Conservation (phyloP, 2,888 invertebrate genomes). For the Tetanocera ferruginea region DNA sequence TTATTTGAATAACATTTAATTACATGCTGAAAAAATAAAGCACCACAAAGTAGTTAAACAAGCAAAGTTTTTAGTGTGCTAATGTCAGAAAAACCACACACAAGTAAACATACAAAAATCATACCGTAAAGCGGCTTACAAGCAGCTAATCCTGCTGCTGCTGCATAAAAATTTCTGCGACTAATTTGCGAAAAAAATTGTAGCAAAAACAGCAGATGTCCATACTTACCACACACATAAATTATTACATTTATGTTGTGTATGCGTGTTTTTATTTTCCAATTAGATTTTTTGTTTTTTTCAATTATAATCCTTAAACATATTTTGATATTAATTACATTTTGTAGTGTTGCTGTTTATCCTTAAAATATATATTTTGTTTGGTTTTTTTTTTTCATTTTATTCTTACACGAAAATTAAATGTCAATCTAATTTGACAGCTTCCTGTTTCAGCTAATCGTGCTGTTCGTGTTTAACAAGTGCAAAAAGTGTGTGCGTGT, state of each 20-base stretch:
- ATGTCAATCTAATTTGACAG: conserved; percentile 39
- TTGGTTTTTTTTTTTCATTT: too few relatives aligned
- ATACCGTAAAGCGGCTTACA: conserved; percentile 21
- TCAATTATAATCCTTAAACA: neutral
- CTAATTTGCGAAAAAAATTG: neutral
- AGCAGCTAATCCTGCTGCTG: conserved; percentile 5
- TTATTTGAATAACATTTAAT: too few relatives aligned
- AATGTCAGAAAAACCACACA: neutral
- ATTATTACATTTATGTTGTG: neutral
- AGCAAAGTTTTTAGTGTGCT: neutral
- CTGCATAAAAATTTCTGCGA: neutral
- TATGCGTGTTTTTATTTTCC: neutral
- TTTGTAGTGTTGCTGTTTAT: neutral
- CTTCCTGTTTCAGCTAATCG: conserved; percentile 1
- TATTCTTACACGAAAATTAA: neutral
- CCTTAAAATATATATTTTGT: neutral
- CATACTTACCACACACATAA: neutral
- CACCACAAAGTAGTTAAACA: neutral
- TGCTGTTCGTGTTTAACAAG: conserved; percentile 4
- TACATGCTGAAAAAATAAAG: neutral
- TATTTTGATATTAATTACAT: neutral
- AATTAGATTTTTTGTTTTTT: neutral
- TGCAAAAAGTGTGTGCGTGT: neutral
- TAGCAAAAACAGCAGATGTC: conserved; percentile 1
- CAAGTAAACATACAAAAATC: neutral